phyloP scores from a whole-genome alignment of 2,113 vertebrate species.

The Bos indicus region DNA sequence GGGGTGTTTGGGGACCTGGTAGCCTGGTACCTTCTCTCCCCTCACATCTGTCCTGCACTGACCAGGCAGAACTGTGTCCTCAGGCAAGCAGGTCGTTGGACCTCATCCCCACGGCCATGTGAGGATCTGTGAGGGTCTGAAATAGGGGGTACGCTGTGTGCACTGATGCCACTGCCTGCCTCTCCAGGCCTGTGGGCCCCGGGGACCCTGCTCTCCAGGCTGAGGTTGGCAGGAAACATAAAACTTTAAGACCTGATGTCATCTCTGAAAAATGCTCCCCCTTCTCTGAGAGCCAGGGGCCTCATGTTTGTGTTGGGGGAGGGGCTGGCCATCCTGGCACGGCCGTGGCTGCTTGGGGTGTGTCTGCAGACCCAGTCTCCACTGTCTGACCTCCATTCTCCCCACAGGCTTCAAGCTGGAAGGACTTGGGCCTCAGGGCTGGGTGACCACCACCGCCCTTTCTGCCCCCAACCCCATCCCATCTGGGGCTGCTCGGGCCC shows the following conservation, averaged over 20 bases:
- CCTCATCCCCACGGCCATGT: not conserved
- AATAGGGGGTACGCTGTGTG: not conserved
- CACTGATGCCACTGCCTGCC: not conserved
- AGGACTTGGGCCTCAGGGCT: constrained; percentile 4
- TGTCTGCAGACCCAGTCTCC: constrained; percentile 54
- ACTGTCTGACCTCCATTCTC: constrained; percentile 58
- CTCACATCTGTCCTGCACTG: not conserved
- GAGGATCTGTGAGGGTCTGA: not conserved
- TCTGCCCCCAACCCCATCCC: not conserved
- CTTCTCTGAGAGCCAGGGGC: constrained; percentile 48
- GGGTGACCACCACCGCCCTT: not conserved
- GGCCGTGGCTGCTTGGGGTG: constrained; percentile 59
- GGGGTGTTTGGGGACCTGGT: not conserved
- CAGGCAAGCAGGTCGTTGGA: fast-evolving
- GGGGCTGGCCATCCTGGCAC: constrained; percentile 63
- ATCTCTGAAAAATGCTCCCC: constrained; percentile 76
- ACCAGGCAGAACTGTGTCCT: not conserved
- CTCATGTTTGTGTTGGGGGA: constrained; percentile 74
- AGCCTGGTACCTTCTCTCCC: not conserved
- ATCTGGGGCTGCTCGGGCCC: not conserved
- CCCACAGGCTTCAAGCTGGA: constrained; percentile 32
- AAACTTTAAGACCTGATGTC: constrained; percentile 78
- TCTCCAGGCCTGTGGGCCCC: not conserved
- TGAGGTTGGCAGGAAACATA: constrained; percentile 76
- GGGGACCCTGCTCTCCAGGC: constrained; percentile 65